These are phyloP conservation scores for Sterna hirundo DNA, from an alignment of 2,113 vertebrate genomes.

Conservation along the genomic window DNA sequence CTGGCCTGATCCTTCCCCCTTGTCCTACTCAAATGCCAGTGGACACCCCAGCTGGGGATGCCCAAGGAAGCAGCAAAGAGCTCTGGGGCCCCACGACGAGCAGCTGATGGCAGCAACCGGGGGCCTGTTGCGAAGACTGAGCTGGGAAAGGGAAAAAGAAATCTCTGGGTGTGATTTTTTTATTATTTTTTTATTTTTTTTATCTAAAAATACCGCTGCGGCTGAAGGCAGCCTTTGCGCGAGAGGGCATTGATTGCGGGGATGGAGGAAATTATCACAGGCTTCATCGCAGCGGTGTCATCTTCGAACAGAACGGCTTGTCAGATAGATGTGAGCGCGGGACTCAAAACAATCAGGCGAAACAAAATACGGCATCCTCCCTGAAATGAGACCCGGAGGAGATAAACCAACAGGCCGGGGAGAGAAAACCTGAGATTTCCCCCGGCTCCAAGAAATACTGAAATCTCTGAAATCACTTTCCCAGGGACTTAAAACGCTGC, in stretches of 20 bases:
- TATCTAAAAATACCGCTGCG: background rate
- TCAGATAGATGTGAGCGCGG: background rate
- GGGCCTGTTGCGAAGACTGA: background rate
- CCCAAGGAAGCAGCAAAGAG: background rate
- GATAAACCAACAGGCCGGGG: background rate
- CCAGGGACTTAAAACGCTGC: background rate
- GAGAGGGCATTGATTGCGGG: background rate
- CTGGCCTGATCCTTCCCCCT: background rate
- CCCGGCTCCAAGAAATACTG: background rate
- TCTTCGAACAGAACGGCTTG: background rate
- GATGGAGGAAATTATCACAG: background rate
- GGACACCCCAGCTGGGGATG: background rate
- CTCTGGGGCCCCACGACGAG: rapidly evolving
- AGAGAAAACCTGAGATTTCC: background rate
- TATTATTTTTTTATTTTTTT: background rate
- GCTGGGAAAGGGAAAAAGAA: background rate
- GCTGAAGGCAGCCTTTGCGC: background rate
- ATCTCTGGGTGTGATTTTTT: background rate
- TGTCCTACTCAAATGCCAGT: rapidly evolving
- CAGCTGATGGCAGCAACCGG: rapidly evolving
- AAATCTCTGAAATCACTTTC: background rate
- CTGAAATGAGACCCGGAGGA: background rate
- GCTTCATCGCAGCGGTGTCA: background rate
- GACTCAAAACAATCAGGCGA: background rate
- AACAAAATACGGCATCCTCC: background rate